These are phyloP conservation scores for Lindbergichthys nudifrons DNA, from an alignment of 2,797 vertebrate species.

Conservation along the genomic window DNA sequence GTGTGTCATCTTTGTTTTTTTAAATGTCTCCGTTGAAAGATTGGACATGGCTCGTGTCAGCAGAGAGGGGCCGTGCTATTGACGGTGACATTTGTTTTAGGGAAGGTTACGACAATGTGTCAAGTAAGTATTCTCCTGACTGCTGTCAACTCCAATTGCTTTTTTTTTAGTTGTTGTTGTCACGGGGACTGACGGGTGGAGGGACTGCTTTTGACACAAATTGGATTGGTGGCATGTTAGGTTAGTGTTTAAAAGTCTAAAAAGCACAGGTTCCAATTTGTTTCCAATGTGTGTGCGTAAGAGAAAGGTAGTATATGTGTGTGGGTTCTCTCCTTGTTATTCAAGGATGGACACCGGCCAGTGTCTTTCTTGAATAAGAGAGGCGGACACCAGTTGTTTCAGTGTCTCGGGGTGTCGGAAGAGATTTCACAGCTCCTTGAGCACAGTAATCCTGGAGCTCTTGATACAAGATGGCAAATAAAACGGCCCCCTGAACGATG, in stretches of 20 bases:
- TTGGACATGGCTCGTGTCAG: conserved; percentile 61
- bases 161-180: conserved; percentile 59
- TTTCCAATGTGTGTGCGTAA: conserved; percentile 34
- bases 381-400: conserved; percentile 78
- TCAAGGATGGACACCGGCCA: conserved; percentile 63
- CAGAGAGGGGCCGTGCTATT: conserved; percentile 45
- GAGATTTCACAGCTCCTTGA: conserved; percentile 85
- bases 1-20: conserved; percentile 54
- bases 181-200: conserved; percentile 38
- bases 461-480: conserved; percentile 82
- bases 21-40: conserved; percentile 41
- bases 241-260: conserved; percentile 63
- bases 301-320: conserved; percentile 1
- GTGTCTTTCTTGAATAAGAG: conserved; percentile 71
- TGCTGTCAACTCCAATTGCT: conserved; percentile 74
- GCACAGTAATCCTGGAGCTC: conserved; percentile 80
- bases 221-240: conserved; percentile 76
- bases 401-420: conserved; percentile 74
- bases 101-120: conserved; percentile 76
- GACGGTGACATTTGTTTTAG: conserved; percentile 78
- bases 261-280: conserved; percentile 67
- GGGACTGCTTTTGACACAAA: conserved; percentile 68
- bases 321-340: conserved; percentile 61
- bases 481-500: conserved; percentile 72
- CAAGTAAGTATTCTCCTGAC: conserved; percentile 71